A percentile compares a stretch with the other conserved stretches of the same genome.
phyloP scores from a whole-genome alignment of 2,113 vertebrate species.

The Chitala chitala region DNA sequence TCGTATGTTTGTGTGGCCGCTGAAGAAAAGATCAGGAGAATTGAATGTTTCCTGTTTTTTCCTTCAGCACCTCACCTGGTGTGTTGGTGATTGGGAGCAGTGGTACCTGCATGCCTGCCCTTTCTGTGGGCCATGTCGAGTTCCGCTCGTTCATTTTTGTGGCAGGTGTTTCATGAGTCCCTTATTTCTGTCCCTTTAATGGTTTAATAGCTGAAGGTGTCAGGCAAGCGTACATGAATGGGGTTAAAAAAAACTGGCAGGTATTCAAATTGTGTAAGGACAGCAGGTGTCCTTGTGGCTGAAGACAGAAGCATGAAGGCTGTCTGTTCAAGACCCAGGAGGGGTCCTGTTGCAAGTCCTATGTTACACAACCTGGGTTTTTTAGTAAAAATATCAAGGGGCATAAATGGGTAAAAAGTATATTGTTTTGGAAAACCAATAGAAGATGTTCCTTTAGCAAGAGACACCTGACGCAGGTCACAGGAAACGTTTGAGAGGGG shows the following conservation, averaged over 20 bases:
- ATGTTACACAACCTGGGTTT: background rate
- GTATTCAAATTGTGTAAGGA: background rate
- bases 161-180: background rate
- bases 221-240: no score
- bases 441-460: slow-evolving; percentile 6
- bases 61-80: background rate
- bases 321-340: background rate
- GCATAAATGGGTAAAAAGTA: no score
- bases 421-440: no score
- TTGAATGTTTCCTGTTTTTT: slow-evolving; percentile 1
- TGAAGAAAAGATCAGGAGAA: background rate
- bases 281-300: background rate
- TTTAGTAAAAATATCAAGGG: background rate
- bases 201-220: no score
- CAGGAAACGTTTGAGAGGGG: slow-evolving; percentile 1
- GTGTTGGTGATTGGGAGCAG: background rate
- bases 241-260: no score
- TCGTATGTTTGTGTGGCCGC: background rate
- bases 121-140: background rate
- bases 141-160: background rate
- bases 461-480: background rate
- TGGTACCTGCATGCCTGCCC: background rate
- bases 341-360: background rate
- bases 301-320: background rate
- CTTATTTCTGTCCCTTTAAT: no score